Conservation (phyloP, 2,888 invertebrate genomes). For the Monopis laevigella region DNA sequence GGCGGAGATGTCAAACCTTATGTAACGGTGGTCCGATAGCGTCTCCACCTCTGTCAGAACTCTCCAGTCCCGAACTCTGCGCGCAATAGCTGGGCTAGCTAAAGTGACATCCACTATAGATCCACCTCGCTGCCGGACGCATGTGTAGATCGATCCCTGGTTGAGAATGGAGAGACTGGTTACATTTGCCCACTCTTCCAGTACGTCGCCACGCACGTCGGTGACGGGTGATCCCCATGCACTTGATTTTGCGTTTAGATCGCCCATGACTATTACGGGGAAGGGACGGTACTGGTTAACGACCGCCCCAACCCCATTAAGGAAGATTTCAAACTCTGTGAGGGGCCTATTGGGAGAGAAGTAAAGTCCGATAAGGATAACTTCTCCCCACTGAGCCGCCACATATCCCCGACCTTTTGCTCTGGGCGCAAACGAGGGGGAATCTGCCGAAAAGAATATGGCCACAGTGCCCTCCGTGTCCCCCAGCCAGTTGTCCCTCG, state of each 20-base stretch:
- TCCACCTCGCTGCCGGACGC: conserved; percentile 20
- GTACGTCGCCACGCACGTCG: conserved; percentile 14
- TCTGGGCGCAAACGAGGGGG: background rate
- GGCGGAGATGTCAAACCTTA: conserved; percentile 1
- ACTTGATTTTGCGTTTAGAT: conserved; percentile 18
- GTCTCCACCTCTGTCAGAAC: conserved; percentile 17
- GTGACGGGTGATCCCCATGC: conserved; percentile 13
- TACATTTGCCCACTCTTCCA: conserved; percentile 18
- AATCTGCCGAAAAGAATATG: conserved; percentile 3
- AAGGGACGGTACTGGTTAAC: conserved; percentile 6
- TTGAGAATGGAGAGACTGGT: conserved; percentile 16
- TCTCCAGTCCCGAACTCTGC: conserved; percentile 15
- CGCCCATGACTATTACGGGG: conserved; percentile 13
- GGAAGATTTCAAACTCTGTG: conserved; percentile 19
- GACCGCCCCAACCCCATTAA: conserved; percentile 10
- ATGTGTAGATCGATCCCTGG: conserved; percentile 18
- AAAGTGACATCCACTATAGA: conserved; percentile 21
- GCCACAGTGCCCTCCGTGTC: conserved; percentile 10
- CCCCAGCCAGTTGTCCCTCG: conserved; percentile 14
- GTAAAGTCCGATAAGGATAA: conserved; percentile 17
- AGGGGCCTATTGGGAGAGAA: conserved; percentile 20
- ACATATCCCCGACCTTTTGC: conserved; percentile 9
- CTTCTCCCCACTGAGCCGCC: conserved; percentile 8
- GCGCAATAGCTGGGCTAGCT: conserved; percentile 13
- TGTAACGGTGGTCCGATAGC: conserved; percentile 17